Base-by-base conservation (phyloP, 2,113 vertebrate species). In the Psophia crepitans region DNA sequence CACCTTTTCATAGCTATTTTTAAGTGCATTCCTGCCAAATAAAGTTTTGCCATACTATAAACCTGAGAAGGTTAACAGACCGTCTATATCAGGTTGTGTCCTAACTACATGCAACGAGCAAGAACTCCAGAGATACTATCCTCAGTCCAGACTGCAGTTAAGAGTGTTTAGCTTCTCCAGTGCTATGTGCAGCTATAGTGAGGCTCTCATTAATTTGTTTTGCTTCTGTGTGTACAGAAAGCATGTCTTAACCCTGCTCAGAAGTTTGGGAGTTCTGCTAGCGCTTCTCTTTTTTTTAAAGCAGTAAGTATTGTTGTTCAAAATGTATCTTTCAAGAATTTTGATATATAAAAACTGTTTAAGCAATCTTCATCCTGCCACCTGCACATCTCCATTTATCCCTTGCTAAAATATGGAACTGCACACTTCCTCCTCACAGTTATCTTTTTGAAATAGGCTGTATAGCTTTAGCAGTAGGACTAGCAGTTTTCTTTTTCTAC, bases 221-320 rank as follows among this genome's bases (percentile, higher is more conserved):
- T n/a, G 80, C 19, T 84, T 46, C 18, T 13, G 1, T 37, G 37
- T 43, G 7, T 33, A 66, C 16, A 82, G 54, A 66, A 78, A 81
- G 33, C 7, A 60, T 3, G 23, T 39, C 20, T 39, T 23, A 70
- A 54, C 7, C 10, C 8, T 74, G 35, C 24, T 35, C 7, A 58
- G 24, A 69, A 81, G 37, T 49, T 24, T 2, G 4, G 4, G 0
- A 0, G 2, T 26, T 18, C 65, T 18, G 19, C 26, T 71, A 51
- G 15, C 41, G 7, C 23, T 68, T 60, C 35, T 21, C 14, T 76
- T 66, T 6, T 10, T 88, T 78, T 63, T 43, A 65, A 77, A 69
- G 32, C 0, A 9, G 7, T 30, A 48, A 18, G 13, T 12, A 1
- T 4, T 61, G 7, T 19, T 66, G 37, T 54, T 65, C 43, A 10